These are phyloP conservation scores for Octomys mimax DNA, from an alignment of 2,797 vertebrate species.

Conservation along the genomic window DNA sequence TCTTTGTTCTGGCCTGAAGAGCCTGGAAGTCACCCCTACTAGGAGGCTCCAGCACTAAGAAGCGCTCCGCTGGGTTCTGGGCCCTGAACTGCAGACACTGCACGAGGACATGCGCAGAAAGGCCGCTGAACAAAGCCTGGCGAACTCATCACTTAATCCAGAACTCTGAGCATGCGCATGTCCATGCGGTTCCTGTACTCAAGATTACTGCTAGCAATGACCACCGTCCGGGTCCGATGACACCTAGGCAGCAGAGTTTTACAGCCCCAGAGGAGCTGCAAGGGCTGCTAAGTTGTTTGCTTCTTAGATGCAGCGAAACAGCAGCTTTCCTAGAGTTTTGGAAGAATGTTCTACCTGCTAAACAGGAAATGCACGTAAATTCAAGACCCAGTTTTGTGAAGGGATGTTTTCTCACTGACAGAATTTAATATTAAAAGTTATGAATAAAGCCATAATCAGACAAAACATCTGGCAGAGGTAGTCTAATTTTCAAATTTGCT, in stretches of 20 bases:
- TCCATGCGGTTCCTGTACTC: not conserved
- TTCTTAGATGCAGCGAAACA: slow-evolving; percentile 44
- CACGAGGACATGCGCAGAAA: not conserved
- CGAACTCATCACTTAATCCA: not conserved
- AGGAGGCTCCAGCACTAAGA: not conserved
- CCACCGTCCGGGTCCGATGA: slow-evolving; percentile 64
- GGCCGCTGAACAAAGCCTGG: not conserved
- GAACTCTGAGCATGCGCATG: not conserved
- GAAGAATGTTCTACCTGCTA: slow-evolving; percentile 22
- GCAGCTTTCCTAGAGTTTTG: slow-evolving; percentile 46
- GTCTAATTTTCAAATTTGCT: slow-evolving; percentile 51
- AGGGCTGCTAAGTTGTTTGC: slow-evolving; percentile 42
- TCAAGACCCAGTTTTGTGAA: slow-evolving; percentile 52
- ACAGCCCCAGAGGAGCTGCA: slow-evolving; percentile 23
- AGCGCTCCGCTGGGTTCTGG: not conserved
- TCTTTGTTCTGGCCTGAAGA: not conserved
- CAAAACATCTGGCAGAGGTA: slow-evolving; percentile 53
- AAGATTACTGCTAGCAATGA: slow-evolving; percentile 8
- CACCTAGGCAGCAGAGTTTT: slow-evolving; percentile 2
- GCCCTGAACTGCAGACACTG: not conserved
- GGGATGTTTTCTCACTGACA: slow-evolving; percentile 49
- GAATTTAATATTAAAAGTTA: slow-evolving; percentile 61
- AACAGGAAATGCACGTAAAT: slow-evolving; percentile 41
- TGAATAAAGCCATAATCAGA: slow-evolving; percentile 52
- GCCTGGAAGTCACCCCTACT: not conserved